Evolutionary conservation across 2,113 vertebrate genomes (phyloP).

Genomic region (Ptilonorhynchus violaceus): DNA sequence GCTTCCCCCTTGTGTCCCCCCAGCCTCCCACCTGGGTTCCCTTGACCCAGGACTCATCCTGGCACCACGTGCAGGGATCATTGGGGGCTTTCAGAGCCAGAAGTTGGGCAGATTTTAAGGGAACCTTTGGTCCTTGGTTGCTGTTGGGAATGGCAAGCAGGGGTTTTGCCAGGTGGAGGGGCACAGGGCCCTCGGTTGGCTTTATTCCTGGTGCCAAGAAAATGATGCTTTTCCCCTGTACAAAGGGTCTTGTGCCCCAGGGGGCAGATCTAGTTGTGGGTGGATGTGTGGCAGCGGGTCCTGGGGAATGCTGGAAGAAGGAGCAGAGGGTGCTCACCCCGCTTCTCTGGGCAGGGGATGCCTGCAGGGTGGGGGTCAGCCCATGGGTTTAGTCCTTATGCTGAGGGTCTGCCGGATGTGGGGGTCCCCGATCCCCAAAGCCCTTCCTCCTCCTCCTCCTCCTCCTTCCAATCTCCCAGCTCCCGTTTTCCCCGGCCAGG

Average conservation of each 20-base stretch:
- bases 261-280: accelerated
- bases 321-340: not conserved
- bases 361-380: not conserved
- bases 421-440: not conserved
- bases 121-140: not conserved
- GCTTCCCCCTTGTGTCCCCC: not conserved
- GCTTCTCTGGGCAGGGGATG: accelerated
- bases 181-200: accelerated
- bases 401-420: not conserved
- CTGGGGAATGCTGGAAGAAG: not conserved
- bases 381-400: not conserved
- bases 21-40: not conserved
- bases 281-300: accelerated
- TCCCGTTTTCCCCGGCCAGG: constrained; percentile 29
- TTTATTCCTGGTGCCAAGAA: not conserved
- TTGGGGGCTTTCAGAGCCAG: accelerated
- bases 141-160: accelerated
- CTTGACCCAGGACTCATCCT: not conserved
- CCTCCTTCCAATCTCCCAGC: not conserved
- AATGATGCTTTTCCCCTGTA: not conserved
- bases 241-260: accelerated
- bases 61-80: accelerated
- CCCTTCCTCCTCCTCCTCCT: not conserved
- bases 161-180: not conserved
- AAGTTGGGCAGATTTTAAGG: not conserved